A percentile compares a stretch with the other conserved stretches of the same genome.
These are phyloP conservation scores for Platerodrilus igneus DNA, from an alignment of 2,888 invertebrate genomes.

Conservation along the genomic window DNA sequence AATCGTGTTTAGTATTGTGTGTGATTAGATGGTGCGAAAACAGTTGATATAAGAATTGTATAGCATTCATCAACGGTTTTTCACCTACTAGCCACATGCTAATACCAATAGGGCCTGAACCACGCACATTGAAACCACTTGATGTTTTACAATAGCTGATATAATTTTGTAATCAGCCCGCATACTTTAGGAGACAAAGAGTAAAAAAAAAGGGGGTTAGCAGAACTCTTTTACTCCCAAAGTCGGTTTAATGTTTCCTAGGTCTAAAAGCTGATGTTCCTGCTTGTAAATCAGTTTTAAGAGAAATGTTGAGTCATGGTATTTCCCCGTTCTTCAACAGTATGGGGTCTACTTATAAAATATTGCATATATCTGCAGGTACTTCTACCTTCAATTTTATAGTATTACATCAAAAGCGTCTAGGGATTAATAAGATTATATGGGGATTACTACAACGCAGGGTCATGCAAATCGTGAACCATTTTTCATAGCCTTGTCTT, in stretches of 20 bases:
- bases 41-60: conserved; percentile 26
- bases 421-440: conserved; percentile 24
- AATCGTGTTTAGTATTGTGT: conserved; percentile 27
- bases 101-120: conserved; percentile 43
- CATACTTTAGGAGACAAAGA: conserved; percentile 12
- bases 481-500: conserved; percentile 30
- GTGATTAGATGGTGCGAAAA: conserved; percentile 21
- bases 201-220: conserved; percentile 9
- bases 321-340: conserved; percentile 38
- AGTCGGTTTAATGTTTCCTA: conserved; percentile 4
- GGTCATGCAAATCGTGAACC: conserved; percentile 22
- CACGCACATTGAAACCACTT: conserved; percentile 35
- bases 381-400: too few species aligned
- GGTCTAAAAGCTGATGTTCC: conserved; percentile 13
- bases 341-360: conserved; percentile 42
- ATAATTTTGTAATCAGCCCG: conserved; percentile 20
- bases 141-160: conserved; percentile 19
- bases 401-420: too few species aligned
- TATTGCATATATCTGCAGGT: too few species aligned
- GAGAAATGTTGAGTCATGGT: conserved; percentile 36
- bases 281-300: conserved; percentile 22
- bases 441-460: conserved; percentile 16
- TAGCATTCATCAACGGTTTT: conserved; percentile 25
- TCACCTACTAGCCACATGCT: conserved; percentile 21
- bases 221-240: conserved; percentile 13